A percentile compares a stretch with the other conserved stretches of the same genome.
Conservation (phyloP, 2,113 vertebrate species). For the Bostrychus sinensis region DNA sequence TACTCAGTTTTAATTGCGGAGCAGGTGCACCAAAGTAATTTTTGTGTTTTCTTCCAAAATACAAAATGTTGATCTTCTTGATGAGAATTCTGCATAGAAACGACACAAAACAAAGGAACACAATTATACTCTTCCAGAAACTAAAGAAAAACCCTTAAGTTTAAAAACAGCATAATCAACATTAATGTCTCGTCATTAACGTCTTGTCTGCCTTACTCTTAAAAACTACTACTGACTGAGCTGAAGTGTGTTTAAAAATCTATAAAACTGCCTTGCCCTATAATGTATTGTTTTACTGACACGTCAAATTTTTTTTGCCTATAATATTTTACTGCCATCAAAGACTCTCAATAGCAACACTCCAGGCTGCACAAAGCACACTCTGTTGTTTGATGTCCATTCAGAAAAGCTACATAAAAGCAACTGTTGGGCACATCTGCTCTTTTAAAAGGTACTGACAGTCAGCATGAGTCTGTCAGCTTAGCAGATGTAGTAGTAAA, state of each 20-base stretch:
- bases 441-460: too few relatives aligned
- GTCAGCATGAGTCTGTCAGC: too few relatives aligned
- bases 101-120: slow-evolving; percentile 4
- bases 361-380: too few relatives aligned
- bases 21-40: background rate
- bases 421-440: too few relatives aligned
- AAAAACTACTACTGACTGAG: background rate
- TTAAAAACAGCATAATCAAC: too few relatives aligned
- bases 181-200: too few relatives aligned
- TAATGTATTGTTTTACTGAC: background rate
- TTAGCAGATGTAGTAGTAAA: too few relatives aligned
- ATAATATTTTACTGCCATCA: background rate
- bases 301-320: background rate
- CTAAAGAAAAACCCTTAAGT: too few relatives aligned
- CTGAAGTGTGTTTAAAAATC: background rate
- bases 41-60: slow-evolving; percentile 20
- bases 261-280: background rate
- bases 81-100: slow-evolving; percentile 37
- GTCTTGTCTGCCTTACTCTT: too few relatives aligned
- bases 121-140: background rate
- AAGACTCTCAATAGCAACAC: background rate
- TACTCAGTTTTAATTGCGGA: slow-evolving; percentile 23
- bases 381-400: background rate
- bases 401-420: background rate
- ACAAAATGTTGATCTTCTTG: background rate